phyloP scores from a whole-genome alignment of 2,113 vertebrate species.

The Tupaia chinensis region DNA sequence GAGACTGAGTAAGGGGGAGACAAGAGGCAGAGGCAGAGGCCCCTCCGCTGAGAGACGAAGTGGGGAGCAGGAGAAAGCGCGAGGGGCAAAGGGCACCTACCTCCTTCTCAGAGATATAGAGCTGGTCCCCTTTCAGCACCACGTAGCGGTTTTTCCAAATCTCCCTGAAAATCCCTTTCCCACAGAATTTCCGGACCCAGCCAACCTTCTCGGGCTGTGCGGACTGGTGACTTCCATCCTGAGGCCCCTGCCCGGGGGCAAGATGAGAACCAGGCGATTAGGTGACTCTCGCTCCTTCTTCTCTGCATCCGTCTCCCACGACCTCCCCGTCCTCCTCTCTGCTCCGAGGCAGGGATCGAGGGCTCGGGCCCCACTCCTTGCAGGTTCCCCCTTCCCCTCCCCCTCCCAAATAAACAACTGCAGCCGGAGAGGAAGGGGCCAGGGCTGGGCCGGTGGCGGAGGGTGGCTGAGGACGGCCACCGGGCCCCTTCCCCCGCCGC shows the following conservation, averaged over 20 bases:
- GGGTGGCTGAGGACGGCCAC: background rate
- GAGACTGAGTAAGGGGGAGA: background rate
- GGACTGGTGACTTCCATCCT: constrained; percentile 89
- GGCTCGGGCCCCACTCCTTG: background rate
- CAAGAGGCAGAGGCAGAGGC: background rate
- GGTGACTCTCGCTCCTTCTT: background rate
- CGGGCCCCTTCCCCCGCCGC: background rate
- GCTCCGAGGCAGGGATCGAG: background rate
- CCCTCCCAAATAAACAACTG: background rate
- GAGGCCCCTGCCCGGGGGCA: constrained; percentile 87
- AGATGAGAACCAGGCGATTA: background rate
- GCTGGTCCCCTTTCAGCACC: constrained; percentile 94
- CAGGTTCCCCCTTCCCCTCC: background rate
- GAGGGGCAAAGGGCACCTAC: constrained; percentile 83
- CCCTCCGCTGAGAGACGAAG: background rate
- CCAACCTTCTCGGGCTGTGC: constrained; percentile 92
- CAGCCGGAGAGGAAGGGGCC: background rate
- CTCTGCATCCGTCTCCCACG: background rate
- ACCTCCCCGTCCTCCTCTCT: background rate
- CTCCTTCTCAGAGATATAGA: constrained; percentile 96
- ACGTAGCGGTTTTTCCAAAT: constrained; percentile 98
- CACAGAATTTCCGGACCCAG: constrained; percentile 98
- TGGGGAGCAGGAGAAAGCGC: background rate
- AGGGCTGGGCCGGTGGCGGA: background rate
- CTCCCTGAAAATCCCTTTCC: constrained; percentile 96